These are phyloP conservation scores for Oxytorus armatus DNA, from an alignment of 2,888 invertebrate species.

Conservation along the genomic window DNA sequence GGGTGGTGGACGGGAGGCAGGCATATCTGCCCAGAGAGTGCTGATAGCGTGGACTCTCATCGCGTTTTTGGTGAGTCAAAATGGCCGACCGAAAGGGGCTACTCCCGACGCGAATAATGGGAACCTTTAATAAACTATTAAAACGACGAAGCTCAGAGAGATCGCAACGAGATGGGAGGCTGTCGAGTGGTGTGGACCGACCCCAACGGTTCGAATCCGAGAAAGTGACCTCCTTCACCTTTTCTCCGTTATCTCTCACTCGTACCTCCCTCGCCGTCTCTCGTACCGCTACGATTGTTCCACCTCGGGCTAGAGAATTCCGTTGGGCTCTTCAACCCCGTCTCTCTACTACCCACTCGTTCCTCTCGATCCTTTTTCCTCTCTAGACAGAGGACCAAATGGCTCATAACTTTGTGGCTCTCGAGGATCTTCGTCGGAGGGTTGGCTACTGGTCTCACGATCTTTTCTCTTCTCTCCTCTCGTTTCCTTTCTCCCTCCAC, in stretches of 20 bases:
- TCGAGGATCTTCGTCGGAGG: constrained; percentile 53
- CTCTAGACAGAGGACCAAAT: constrained; percentile 53
- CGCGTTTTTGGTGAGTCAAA: constrained; percentile 24
- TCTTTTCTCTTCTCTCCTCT: constrained; percentile 26
- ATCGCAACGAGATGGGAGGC: constrained; percentile 2
- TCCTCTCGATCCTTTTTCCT: constrained; percentile 49
- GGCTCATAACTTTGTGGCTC: constrained; percentile 64
- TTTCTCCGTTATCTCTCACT: constrained; percentile 17
- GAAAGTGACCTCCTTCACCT: constrained; percentile 50
- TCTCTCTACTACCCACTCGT: constrained; percentile 50
- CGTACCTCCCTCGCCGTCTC: constrained; percentile 47
- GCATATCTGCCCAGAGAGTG: constrained; percentile 12
- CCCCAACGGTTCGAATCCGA: constrained; percentile 66
- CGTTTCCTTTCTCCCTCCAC: constrained; percentile 25
- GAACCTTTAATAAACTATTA: constrained; percentile 75
- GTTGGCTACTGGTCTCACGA: constrained; percentile 43
- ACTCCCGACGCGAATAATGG: constrained; percentile 69
- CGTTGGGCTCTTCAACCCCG: constrained; percentile 55
- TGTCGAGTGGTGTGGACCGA: constrained; percentile 49
- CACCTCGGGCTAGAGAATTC: constrained; percentile 40
- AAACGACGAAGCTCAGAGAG: constrained; percentile 55
- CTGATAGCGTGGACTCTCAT: constrained; percentile 3
- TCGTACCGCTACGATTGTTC: constrained; percentile 27
- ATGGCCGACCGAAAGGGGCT: constrained; percentile 48
- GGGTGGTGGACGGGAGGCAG: too few relatives aligned